Conservation (phyloP, 1,140 invertebrate genomes). For the Yoshiicerus persimilis region DNA sequence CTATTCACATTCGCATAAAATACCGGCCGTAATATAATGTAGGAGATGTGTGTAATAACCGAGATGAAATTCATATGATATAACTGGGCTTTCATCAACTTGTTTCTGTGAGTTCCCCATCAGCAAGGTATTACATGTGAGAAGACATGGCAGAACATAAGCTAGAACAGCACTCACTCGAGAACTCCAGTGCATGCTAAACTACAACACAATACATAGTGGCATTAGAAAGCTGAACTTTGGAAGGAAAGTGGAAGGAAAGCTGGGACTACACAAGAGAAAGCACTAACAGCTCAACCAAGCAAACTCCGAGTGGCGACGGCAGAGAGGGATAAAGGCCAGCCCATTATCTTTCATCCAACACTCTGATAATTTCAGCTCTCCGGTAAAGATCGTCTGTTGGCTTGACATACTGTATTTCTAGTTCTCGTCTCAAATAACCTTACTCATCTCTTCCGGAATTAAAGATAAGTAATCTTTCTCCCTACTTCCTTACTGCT, state of each 20-base stretch:
- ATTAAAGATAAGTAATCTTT: background rate
- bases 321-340: constrained; percentile 27
- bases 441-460: background rate
- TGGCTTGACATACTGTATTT: background rate
- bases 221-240: background rate
- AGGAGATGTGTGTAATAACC: background rate
- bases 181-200: background rate
- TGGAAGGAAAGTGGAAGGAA: background rate
- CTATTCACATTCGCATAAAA: no score
- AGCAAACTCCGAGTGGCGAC: constrained; percentile 17
- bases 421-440: background rate
- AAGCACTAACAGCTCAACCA: constrained; percentile 2
- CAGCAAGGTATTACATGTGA: background rate
- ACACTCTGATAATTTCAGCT: constrained; percentile 33
- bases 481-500: background rate
- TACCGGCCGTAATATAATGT: no score
- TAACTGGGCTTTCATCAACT: background rate
- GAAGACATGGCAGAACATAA: background rate
- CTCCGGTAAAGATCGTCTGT: background rate
- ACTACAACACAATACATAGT: background rate
- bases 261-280: background rate
- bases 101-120: background rate
- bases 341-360: constrained; percentile 36
- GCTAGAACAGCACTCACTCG: background rate
- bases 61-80: background rate